Evolutionary conservation across 2,797 vertebrate genomes (phyloP).

Genomic region (Alfaro cultratus): DNA sequence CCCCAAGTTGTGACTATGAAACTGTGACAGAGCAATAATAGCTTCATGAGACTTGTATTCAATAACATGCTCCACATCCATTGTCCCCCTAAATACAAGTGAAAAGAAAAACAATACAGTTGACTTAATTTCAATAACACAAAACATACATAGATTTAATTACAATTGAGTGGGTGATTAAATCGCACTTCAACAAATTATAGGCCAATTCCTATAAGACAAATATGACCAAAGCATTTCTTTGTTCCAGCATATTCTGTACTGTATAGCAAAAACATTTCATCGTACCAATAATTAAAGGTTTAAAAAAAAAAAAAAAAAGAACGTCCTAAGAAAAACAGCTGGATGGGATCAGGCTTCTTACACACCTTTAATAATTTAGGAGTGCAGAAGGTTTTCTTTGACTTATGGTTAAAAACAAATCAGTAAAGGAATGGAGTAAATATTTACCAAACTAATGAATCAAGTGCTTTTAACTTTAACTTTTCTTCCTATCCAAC

Average conservation of each 20-base stretch:
- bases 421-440: not conserved
- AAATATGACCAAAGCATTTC: not conserved
- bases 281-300: not conserved
- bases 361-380: too few species aligned
- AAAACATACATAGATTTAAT: not conserved
- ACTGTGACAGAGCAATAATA: conserved; percentile 12
- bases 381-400: not conserved
- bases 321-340: not conserved
- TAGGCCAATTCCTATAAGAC: not conserved
- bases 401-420: not conserved
- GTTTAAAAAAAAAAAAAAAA: too few species aligned
- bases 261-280: too few species aligned
- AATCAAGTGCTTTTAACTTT: not conserved
- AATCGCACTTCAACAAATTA: not conserved
- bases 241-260: not conserved
- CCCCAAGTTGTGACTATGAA: not conserved
- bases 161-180: not conserved
- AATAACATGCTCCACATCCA: not conserved
- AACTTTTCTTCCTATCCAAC: not conserved
- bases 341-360: not conserved
- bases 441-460: not conserved
- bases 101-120: not conserved
- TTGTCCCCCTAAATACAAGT: not conserved
- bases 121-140: too few species aligned
- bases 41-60: not conserved